phyloP scores from a whole-genome alignment of 2,797 vertebrate species.

The Acanthurus tractus region DNA sequence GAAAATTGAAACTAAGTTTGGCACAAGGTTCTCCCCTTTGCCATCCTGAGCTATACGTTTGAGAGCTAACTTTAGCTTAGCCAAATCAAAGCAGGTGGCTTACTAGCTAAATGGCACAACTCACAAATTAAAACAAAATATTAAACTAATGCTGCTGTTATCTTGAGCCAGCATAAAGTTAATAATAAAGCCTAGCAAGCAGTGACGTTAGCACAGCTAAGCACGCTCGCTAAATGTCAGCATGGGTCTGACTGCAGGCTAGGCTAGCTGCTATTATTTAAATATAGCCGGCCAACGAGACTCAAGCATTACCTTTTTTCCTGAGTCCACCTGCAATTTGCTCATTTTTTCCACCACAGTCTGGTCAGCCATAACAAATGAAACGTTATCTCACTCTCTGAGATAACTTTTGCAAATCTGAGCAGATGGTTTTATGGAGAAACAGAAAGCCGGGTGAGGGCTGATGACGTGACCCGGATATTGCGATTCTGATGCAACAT shows the following conservation, averaged over 20 bases:
- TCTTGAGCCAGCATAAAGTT: neutral
- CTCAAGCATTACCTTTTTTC: slow-evolving; percentile 74
- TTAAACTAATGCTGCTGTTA: neutral
- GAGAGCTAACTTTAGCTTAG: neutral
- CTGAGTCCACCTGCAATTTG: slow-evolving; percentile 74
- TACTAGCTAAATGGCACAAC: neutral
- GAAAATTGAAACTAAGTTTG: neutral
- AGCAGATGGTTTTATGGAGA: neutral
- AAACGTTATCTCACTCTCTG: neutral
- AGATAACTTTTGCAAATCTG: slow-evolving; percentile 5
- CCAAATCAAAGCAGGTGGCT: neutral
- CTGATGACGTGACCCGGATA: slow-evolving; percentile 68
- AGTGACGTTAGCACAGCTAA: slow-evolving; percentile 11
- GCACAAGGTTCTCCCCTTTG: neutral
- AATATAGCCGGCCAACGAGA: neutral
- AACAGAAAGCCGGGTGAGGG: slow-evolving; percentile 43
- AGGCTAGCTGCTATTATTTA: slow-evolving; percentile 45
- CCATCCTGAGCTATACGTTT: neutral
- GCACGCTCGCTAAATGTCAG: slow-evolving; percentile 37
- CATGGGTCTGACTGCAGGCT: slow-evolving; percentile 36
- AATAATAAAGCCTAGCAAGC: neutral
- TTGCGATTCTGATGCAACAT: slow-evolving; percentile 78
- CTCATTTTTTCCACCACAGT: slow-evolving; percentile 80
- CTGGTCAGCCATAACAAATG: slow-evolving; percentile 75
- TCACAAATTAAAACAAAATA: neutral